phyloP scores from a whole-genome alignment of 2,888 invertebrate genomes.

The Exephanes ischioxanthus region DNA sequence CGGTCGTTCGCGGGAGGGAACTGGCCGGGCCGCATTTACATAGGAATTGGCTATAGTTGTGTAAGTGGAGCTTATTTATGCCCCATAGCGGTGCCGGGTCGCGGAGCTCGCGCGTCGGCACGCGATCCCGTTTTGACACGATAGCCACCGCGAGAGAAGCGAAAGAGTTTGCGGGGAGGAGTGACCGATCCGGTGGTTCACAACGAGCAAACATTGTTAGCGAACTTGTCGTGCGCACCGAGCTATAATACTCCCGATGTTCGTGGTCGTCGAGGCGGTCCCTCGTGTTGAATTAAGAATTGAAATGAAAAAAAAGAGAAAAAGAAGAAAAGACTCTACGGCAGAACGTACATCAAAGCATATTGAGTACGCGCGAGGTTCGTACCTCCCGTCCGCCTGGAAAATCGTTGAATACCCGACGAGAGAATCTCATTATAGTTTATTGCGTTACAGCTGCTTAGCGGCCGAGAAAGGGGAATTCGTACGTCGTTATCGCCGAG shows the following conservation, averaged over 20 bases:
- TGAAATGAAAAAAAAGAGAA: not conserved
- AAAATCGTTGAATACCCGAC: constrained; percentile 11
- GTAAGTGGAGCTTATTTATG: constrained; percentile 81
- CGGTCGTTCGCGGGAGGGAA: constrained; percentile 50
- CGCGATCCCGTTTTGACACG: constrained; percentile 78
- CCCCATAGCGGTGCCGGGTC: constrained; percentile 69
- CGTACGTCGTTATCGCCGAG: constrained; percentile 7
- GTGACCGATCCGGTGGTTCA: constrained; percentile 67
- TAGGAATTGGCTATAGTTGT: constrained; percentile 75
- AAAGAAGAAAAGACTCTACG: constrained; percentile 2
- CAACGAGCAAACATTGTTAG: constrained; percentile 70
- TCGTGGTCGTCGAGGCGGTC: not conserved
- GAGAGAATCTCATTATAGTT: constrained; percentile 18
- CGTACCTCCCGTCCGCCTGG: constrained; percentile 8
- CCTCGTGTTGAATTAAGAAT: constrained; percentile 7
- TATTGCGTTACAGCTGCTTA: constrained; percentile 4
- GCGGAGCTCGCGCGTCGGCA: constrained; percentile 69
- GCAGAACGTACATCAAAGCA: not conserved
- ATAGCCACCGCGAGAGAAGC: constrained; percentile 62
- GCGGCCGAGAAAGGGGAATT: constrained; percentile 7
- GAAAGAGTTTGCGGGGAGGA: constrained; percentile 37
- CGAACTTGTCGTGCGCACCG: constrained; percentile 63
- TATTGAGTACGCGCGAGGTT: constrained; percentile 3
- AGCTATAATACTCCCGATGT: constrained; percentile 53
- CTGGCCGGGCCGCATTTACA: constrained; percentile 73